phyloP scores from a whole-genome alignment of 2,797 vertebrate species.

The Molossus molossus region DNA sequence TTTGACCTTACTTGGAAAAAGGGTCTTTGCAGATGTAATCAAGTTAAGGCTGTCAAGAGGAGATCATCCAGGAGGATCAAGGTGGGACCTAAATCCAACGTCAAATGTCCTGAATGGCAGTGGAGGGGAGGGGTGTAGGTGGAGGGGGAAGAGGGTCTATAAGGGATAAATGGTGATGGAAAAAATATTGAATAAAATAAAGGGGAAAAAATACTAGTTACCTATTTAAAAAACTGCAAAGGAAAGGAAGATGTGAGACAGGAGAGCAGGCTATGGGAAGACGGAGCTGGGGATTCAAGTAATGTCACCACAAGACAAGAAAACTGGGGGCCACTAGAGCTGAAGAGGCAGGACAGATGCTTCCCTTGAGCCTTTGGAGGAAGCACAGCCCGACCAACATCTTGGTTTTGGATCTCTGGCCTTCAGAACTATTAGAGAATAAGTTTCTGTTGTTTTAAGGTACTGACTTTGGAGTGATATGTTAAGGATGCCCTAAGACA shows the following conservation, averaged over 20 bases:
- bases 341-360: neutral
- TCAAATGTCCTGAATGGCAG: neutral
- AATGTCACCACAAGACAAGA: fast-evolving
- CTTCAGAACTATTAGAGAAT: neutral
- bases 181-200: too few species aligned
- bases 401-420: neutral
- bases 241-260: neutral
- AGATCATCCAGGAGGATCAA: neutral
- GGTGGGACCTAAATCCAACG: neutral
- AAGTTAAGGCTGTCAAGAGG: neutral
- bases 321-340: too few species aligned
- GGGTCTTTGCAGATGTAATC: neutral
- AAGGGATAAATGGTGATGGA: too few species aligned
- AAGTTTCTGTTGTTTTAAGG: neutral
- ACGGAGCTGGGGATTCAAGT: neutral
- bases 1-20: neutral
- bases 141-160: too few species aligned
- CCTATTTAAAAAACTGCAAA: neutral
- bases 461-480: neutral
- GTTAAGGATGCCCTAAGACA: neutral
- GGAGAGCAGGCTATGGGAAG: neutral
- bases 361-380: neutral
- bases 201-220: too few species aligned
- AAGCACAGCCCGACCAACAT: fast-evolving
- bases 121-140: too few species aligned